Conservation (phyloP, 2,888 invertebrate species). For the Thumatha senex region DNA sequence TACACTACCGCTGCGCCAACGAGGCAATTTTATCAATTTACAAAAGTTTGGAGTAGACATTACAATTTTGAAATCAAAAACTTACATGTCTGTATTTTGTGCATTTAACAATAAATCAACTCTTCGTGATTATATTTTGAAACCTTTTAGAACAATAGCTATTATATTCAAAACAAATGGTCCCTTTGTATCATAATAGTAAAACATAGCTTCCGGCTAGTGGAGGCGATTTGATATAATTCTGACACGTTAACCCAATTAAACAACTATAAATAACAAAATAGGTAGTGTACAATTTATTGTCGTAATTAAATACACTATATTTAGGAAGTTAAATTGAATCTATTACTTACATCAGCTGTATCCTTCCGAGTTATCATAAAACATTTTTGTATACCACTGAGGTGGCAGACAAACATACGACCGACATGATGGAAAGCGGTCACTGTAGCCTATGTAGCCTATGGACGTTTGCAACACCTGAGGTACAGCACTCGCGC, state of each 20-base stretch:
- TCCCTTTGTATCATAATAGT: constrained; percentile 63
- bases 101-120: constrained; percentile 63
- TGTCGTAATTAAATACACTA: constrained; percentile 31
- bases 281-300: constrained; percentile 30
- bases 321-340: neutral
- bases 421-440: too few relatives aligned
- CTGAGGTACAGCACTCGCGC: too few relatives aligned
- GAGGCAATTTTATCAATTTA: neutral
- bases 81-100: constrained; percentile 15
- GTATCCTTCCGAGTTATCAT: neutral
- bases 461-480: too few relatives aligned
- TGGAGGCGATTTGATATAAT: constrained; percentile 60
- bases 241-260: constrained; percentile 51
- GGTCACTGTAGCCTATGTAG: too few relatives aligned
- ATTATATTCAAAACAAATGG: constrained; percentile 78
- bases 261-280: constrained; percentile 42
- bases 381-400: too few relatives aligned
- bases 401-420: too few relatives aligned
- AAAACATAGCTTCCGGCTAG: constrained; percentile 74
- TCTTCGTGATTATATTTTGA: constrained; percentile 70
- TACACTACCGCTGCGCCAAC: neutral
- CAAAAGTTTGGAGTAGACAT: too few relatives aligned
- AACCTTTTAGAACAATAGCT: constrained; percentile 73
- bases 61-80: constrained; percentile 18
- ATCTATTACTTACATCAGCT: neutral